Base-by-base conservation (phyloP, 2,888 invertebrate species). In the Ornithoptera alexandrae region DNA sequence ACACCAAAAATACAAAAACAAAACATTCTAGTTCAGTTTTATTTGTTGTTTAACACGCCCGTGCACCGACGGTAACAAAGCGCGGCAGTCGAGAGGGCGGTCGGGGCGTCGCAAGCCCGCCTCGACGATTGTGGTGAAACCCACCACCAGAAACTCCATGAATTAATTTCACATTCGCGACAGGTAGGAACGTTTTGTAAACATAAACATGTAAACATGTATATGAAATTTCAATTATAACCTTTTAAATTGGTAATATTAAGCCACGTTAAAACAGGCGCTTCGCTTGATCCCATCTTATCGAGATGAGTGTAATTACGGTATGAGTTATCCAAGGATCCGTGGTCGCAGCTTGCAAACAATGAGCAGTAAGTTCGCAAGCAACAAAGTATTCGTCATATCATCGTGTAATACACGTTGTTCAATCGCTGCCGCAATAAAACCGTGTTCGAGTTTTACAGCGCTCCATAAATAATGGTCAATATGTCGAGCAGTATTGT, bases 391-490 rank as follows among this genome's bases (percentile, higher is more conserved):
- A 77, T 78, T 74, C 75, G 84, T 83, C 84, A 85, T 86, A 86
- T 86, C 86, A 82, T 76, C 78, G 78, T 88, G 89, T 92, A 89
- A 79, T 86, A 91, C 91, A 91, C 83, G 89, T 80, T 85, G 89
- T 79, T 85, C 82, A 82, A 86, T 84, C 84, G 85, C 88, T 90
- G 90, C 87, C 90, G 92, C 89, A 89, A 89, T 91, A 91, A 91
- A 90, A 77, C 73, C 76, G 84, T 83, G 82, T 77, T 79, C 82
- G 85, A 84, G 86, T 88, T 88, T 89, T 86, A 89, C 88, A 83
- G 81, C 85, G 84, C 83, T 84, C 85, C 88, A 92, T 92, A 92
- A 92, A 92, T 92, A 92, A 91, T 92, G 91, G 90, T 88, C 92
- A 91, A 91, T 92, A 90, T 88, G 90, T 89, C 92, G 89, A 78